Evolutionary conservation across 2,888 invertebrate species (phyloP).

Genomic region (Eutolmus rufibarbis): DNA sequence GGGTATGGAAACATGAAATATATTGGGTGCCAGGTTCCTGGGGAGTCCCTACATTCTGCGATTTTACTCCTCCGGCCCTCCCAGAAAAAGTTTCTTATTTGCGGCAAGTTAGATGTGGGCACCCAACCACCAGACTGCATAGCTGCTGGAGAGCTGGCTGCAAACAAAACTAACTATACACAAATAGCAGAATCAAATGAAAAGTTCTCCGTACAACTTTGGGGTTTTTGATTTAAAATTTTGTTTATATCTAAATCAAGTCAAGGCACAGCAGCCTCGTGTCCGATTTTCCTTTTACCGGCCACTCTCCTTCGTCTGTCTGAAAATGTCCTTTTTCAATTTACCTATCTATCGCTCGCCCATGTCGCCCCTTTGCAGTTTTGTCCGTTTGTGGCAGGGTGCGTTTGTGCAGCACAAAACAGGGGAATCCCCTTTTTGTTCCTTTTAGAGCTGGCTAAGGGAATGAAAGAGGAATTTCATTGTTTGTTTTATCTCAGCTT

Average conservation of each 20-base stretch:
- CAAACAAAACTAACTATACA: not conserved
- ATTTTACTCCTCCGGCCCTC: not conserved
- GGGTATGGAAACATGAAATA: not conserved
- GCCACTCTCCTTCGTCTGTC: not conserved
- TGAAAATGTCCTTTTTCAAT: not conserved
- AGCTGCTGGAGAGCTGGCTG: not conserved
- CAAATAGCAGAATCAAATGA: constrained; percentile 2
- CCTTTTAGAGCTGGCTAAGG: not conserved
- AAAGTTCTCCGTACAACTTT: not conserved
- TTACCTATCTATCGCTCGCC: not conserved
- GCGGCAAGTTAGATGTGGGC: constrained; percentile 5
- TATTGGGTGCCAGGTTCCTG: not conserved
- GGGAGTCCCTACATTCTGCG: not conserved
- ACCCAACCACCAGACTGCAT: not conserved
- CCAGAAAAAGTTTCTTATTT: constrained; percentile 13
- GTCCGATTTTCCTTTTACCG: not conserved
- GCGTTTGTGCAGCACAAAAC: not conserved
- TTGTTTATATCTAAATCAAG: constrained; percentile 25
- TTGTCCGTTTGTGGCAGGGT: not conserved
- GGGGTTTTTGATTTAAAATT: constrained; percentile 5
- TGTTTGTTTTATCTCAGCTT: not conserved
- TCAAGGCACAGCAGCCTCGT: not conserved
- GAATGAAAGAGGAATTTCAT: not conserved
- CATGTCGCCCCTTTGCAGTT: not conserved
- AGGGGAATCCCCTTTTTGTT: not conserved